Conservation (phyloP, 23 tunicate genomes). For the Ciona savignyi region DNA sequence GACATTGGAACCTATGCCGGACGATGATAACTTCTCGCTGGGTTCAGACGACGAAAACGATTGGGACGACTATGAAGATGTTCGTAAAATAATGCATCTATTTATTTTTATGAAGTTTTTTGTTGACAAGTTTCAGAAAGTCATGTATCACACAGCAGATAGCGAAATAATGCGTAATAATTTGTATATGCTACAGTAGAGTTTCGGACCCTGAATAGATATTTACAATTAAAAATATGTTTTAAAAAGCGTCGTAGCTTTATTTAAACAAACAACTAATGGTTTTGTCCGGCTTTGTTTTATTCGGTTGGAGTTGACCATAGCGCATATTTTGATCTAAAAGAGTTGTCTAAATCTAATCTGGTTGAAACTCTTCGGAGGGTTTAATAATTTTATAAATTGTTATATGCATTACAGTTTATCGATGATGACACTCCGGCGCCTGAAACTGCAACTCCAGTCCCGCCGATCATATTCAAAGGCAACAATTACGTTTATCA, state of each 20-base stretch:
- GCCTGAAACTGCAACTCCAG: constrained; percentile 64
- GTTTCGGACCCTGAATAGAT: too few relatives aligned
- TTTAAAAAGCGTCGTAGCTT: too few relatives aligned
- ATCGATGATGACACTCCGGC: constrained; percentile 65
- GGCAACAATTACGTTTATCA: constrained; percentile 37
- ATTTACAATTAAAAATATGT: too few relatives aligned
- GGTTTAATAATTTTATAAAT: too few relatives aligned
- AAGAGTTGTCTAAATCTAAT: background rate
- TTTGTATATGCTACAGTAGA: too few relatives aligned
- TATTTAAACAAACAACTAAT: too few relatives aligned
- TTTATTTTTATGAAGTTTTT: too few relatives aligned
- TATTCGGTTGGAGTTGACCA: background rate
- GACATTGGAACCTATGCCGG: constrained; percentile 8
- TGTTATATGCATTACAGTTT: background rate
- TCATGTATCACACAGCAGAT: too few relatives aligned
- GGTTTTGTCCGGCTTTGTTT: too few relatives aligned
- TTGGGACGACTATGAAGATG: constrained; percentile 85
- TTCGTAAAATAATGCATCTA: background rate
- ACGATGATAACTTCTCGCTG: constrained; percentile 34
- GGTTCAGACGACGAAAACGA: constrained; percentile 84
- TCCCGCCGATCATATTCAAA: constrained; percentile 40
- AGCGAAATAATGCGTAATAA: too few relatives aligned
- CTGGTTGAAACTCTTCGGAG: background rate
- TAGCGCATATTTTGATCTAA: background rate
- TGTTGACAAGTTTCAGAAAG: too few relatives aligned